A percentile compares a stretch with the other conserved stretches of the same genome.
These are phyloP conservation scores for Drosophila hydei DNA, from an alignment of 1,140 invertebrate genomes.

Conservation along the genomic window DNA sequence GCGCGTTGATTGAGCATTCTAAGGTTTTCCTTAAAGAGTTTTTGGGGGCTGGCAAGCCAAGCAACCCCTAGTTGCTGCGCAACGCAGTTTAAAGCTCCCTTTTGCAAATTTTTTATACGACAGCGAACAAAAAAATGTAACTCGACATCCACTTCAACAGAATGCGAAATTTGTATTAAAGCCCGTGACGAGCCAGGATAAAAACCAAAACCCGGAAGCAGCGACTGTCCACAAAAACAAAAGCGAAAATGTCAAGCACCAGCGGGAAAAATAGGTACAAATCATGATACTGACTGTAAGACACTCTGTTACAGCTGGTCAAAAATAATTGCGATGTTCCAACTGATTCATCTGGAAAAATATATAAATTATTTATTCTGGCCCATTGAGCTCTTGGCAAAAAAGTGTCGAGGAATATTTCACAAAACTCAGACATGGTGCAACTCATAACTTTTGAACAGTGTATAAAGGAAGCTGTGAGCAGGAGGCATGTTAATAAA, in stretches of 20 bases:
- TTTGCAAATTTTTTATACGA: conserved; percentile 16
- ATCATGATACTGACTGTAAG: not conserved
- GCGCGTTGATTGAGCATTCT: conserved; percentile 50
- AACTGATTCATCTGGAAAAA: not conserved
- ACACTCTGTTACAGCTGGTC: not conserved
- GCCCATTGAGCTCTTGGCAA: too few species aligned
- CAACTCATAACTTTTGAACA: not conserved
- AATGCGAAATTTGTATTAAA: conserved; percentile 40
- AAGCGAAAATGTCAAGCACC: conserved; percentile 51
- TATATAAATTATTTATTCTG: too few species aligned
- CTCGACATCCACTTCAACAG: conserved; percentile 33
- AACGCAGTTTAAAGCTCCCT: conserved; percentile 12
- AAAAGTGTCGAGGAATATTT: too few species aligned
- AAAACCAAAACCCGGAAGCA: conserved; percentile 20
- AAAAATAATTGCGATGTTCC: not conserved
- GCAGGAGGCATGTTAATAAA: conserved; percentile 45
- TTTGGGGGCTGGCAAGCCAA: not conserved
- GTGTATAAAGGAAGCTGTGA: not conserved
- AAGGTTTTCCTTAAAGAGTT: conserved; percentile 57
- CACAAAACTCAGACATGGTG: too few species aligned
- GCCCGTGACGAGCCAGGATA: conserved; percentile 38
- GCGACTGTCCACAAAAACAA: conserved; percentile 56
- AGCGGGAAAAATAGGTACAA: not conserved
- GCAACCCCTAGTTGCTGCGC: conserved; percentile 23
- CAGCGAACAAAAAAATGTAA: not conserved